Percentiles rank a stretch among this genome's conserved stretches.
These are phyloP conservation scores for Drosophila azteca DNA, from an alignment of 1,140 invertebrate species.

Conservation along the genomic window DNA sequence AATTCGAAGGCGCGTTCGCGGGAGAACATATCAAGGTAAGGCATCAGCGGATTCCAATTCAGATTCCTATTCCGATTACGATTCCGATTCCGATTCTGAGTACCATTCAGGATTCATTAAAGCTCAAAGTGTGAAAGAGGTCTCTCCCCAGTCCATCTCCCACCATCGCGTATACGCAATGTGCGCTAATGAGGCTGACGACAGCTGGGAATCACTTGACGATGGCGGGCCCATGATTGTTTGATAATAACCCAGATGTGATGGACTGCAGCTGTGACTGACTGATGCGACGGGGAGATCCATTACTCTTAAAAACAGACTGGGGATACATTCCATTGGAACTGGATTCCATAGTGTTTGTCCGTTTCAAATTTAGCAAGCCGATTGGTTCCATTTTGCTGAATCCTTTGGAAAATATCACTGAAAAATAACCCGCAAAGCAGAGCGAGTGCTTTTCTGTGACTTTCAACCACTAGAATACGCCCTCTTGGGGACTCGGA, in stretches of 20 bases:
- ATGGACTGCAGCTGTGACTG: not conserved
- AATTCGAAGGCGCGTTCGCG: slow-evolving; percentile 80
- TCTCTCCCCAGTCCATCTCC: not conserved
- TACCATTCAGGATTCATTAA: not conserved
- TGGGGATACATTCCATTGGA: too few relatives aligned
- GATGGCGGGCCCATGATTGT: not conserved
- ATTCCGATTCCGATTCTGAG: not conserved
- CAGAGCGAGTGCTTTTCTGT: too few relatives aligned
- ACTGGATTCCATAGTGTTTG: too few relatives aligned
- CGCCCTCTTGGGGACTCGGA: too few relatives aligned
- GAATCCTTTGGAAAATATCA: too few relatives aligned
- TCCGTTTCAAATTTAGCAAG: too few relatives aligned
- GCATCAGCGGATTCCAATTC: slow-evolving; percentile 15
- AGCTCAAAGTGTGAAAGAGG: not conserved
- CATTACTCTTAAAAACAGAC: too few relatives aligned
- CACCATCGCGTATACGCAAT: slow-evolving; percentile 20
- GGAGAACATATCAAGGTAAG: slow-evolving; percentile 82
- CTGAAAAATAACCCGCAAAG: too few relatives aligned
- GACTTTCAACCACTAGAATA: too few relatives aligned
- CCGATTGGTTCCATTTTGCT: too few relatives aligned
- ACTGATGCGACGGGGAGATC: not conserved
- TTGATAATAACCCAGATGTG: slow-evolving; percentile 1
- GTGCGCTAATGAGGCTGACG: slow-evolving; percentile 8
- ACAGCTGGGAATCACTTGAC: too few relatives aligned
- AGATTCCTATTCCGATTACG: not conserved